phyloP scores from a whole-genome alignment of 1,140 invertebrate species.

The Ceratoteleas bidentatus region DNA sequence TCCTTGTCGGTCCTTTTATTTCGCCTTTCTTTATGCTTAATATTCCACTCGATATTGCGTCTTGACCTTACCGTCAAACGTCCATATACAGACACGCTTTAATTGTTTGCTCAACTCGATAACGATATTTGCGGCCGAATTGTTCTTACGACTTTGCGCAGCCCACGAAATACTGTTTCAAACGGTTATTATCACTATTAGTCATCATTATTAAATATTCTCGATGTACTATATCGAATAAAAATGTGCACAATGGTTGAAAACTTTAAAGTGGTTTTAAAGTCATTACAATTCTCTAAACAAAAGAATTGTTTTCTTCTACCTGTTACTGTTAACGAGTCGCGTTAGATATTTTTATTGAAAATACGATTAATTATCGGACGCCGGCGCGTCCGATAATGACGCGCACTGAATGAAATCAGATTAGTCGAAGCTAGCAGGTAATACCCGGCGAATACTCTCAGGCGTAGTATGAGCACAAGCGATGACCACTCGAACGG shows the following conservation, averaged over 20 bases:
- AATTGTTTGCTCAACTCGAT: conserved; percentile 14
- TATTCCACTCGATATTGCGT: conserved; percentile 25
- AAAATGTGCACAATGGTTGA: no score
- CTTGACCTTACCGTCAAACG: conserved; percentile 19
- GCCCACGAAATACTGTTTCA: no score
- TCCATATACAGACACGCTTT: conserved; percentile 3
- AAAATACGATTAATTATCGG: no score
- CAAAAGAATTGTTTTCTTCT: no score
- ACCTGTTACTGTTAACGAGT: no score
- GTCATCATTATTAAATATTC: no score
- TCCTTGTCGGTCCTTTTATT: conserved; percentile 48
- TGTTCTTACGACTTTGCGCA: no score
- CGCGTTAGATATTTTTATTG: no score
- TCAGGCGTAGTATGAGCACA: conserved; percentile 19
- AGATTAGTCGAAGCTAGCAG: conserved; percentile 37
- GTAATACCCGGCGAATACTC: conserved; percentile 49
- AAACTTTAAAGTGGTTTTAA: no score
- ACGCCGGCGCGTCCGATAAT: conserved; percentile 27
- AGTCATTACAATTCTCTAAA: no score
- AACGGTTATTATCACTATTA: no score
- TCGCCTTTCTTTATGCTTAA: conserved; percentile 36
- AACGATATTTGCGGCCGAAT: conserved; percentile 10
- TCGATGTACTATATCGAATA: no score
- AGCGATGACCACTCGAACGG: conserved; percentile 42
- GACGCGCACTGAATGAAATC: conserved; percentile 41